Base-by-base conservation (phyloP, 2,888 invertebrate genomes). In the Agrochola circellaris region DNA sequence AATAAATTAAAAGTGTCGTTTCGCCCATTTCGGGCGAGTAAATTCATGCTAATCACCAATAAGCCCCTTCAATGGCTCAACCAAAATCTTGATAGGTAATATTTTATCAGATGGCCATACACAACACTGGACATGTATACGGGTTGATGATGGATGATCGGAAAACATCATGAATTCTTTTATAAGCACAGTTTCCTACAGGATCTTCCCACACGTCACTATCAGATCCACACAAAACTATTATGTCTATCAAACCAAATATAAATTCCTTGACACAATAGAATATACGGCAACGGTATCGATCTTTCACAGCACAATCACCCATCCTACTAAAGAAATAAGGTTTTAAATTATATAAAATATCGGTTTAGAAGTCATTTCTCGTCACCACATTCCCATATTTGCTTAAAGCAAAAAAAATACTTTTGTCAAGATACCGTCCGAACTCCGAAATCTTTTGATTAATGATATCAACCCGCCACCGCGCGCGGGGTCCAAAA, bases 391-490 rank as follows among this genome's bases (percentile, higher is more conserved):
- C 87, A 90, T 94, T 93, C 94, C 93, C 94, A 94, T 95, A 94
- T 96, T 96, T 95, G 95, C 94, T 94, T 93, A 93, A 91, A 93
- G 90, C 91, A 92, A 92, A 93, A 95, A 94, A 94, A 94, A 94
- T 23, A 93, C 94, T 93, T 94, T 95, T 95, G 95, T 95, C 93
- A 92, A 92, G 91, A 89, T 91, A 90, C 87, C 90, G 91, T 92
- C 92, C 89, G 87, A 90, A 89, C 91, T 92, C 91, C 89, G 86
- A 90, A 90, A 91, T 91, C 89, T 90, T 87, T 90, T 95, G 96
- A 96, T 95, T 94, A 94, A 96, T 96, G 95, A 93, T 92, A 83
- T 92, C 91, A 94, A 94, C 94, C 93, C 92, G 90, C 90, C 90
- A 90, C 84, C 91, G 91, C 89, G 62, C 86, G 86, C 82, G 81